Evolutionary conservation across 2,888 invertebrate species (phyloP), one percentile per base, ranked within the genome.

Genomic region (Nycteola revayana): DNA sequence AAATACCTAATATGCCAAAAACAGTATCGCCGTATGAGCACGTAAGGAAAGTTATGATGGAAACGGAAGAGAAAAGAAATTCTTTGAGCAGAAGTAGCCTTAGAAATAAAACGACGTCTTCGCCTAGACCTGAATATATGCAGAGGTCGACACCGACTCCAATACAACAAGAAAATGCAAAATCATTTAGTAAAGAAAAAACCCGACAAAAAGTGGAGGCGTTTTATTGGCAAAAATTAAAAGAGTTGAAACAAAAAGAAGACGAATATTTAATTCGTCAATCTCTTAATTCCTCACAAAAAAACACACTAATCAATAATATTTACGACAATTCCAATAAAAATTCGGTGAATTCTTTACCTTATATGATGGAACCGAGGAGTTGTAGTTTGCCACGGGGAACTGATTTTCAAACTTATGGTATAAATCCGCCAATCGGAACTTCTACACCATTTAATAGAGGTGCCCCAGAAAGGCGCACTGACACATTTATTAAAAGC

Each of bases 161-260:
- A 1, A 50, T 50, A 2, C 31, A 42, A 6, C 49, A 46, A 7
- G 43, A 55, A 10, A 60, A 45, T 37, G 4, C 27, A n/a, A 52
- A 49, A 34, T 56, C 60, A 7, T 46, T 45, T 5, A 86, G 89
- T 40, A 91, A 90, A 68, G 87, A 90, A 48, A 90, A 89, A 55
- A 90, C 91, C 22, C 72, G 91, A 7, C 89, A 90, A 58, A 90
- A 87, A 61, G 90, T 92, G 0, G 93, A 93, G 65, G 92, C 91
- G 0, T 92, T 91, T 55, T 93, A 92, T 48, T 93, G 93, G 93
- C 91, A 92, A 51, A 92, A 92, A 61, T 71, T 93, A 33, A 92
- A 91, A 61, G 91, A 91, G 66, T 66, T 91, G 38, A 93, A 92
- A 58, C 83, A 91, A 27, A 90, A 90, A 64, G 92, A 93, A 72